Evolutionary conservation across 2,888 invertebrate genomes (phyloP).

Genomic region (Aphidius colemani): DNA sequence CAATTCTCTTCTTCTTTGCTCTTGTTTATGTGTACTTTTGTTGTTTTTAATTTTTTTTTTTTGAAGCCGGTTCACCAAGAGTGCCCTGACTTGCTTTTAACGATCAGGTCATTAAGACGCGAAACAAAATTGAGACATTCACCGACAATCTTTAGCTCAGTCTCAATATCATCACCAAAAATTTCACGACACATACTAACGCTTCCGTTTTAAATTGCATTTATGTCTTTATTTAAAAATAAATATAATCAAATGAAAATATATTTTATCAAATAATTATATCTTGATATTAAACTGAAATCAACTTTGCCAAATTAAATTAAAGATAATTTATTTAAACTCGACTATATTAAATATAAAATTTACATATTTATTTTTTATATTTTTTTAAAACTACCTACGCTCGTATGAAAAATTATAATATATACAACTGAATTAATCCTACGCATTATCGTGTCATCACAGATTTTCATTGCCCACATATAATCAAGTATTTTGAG

Average conservation of each 20-base stretch:
- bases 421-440: conserved; percentile 17
- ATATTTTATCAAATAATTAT: conserved; percentile 10
- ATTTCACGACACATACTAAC: conserved; percentile 40
- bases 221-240: too few relatives aligned
- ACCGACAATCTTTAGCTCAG: conserved; percentile 40
- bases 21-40: not conserved
- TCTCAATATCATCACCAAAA: conserved; percentile 43
- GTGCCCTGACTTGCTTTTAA: conserved; percentile 45
- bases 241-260: not conserved
- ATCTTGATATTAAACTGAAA: not conserved
- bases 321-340: too few relatives aligned
- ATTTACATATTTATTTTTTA: too few relatives aligned
- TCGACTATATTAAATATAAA: too few relatives aligned
- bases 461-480: conserved; percentile 9
- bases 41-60: conserved; percentile 20
- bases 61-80: conserved; percentile 47
- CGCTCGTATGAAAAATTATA: not conserved
- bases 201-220: conserved; percentile 22
- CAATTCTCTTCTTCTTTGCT: not conserved
- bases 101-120: conserved; percentile 56
- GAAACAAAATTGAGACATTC: conserved; percentile 56
- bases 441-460: conserved; percentile 30
- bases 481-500: conserved; percentile 38
- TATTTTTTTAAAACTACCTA: conserved; percentile 12
- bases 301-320: too few relatives aligned